A percentile compares a stretch with the other conserved stretches of the same genome.
Conservation (phyloP, 2,888 invertebrate genomes). For the Drosophila mayaguana region DNA sequence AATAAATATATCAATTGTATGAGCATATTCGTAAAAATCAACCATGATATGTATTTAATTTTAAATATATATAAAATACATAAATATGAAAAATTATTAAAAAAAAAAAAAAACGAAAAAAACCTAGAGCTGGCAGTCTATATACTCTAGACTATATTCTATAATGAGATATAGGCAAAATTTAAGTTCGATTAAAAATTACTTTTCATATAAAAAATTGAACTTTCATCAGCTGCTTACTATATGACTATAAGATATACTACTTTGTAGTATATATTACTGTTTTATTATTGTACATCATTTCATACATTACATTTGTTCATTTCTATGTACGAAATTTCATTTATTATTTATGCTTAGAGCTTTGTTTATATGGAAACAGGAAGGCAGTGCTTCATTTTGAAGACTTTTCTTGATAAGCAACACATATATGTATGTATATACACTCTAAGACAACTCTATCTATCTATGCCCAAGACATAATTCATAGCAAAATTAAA, state of each 20-base stretch:
- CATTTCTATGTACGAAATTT: no score
- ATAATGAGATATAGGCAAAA: no score
- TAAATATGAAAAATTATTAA: neutral
- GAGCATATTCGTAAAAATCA: conserved; percentile 25
- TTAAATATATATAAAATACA: neutral
- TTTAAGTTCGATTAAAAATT: no score
- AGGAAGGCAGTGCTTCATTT: neutral
- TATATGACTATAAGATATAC: no score
- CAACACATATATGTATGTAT: neutral
- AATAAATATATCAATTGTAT: conserved; percentile 70
- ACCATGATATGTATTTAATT: conserved; percentile 16
- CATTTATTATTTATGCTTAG: neutral
- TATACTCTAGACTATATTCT: neutral
- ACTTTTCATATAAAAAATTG: no score
- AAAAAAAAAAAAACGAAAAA: no score
- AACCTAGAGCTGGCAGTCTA: no score
- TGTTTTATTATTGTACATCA: no score
- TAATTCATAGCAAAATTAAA: neutral
- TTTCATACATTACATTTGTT: no score
- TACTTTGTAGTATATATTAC: no score
- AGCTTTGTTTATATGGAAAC: neutral
- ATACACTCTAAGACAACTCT: neutral
- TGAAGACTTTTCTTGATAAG: neutral
- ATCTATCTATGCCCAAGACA: neutral
- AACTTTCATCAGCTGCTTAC: no score